phyloP scores from a whole-genome alignment of 92 coral and sea anemone genomes.

The Muricea muricata region DNA sequence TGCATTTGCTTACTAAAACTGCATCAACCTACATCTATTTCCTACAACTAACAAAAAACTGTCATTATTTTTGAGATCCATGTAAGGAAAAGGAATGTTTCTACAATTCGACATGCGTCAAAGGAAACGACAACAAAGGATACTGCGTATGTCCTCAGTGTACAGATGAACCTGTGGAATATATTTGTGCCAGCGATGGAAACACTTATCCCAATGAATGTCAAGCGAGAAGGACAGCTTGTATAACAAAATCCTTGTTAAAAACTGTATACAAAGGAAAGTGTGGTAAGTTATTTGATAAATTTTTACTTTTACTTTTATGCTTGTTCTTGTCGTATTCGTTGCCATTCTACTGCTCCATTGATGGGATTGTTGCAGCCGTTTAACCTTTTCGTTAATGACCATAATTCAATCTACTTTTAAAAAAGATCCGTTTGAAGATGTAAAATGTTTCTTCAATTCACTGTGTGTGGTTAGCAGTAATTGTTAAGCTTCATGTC shows the following conservation, averaged over 20 bases:
- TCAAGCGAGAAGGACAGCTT: conserved; percentile 73
- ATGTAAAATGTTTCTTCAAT: conserved; percentile 65
- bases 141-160: conserved; percentile 78
- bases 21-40: too few species aligned
- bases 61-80: conserved; percentile 51
- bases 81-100: conserved; percentile 76
- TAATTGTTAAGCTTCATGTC: conserved; percentile 65
- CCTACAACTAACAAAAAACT: not conserved
- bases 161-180: conserved; percentile 62
- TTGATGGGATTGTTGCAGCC: too few species aligned
- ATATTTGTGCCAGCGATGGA: conserved; percentile 89
- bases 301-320: not conserved
- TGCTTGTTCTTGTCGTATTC: too few species aligned
- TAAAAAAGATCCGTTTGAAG: conserved; percentile 74
- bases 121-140: conserved; percentile 56
- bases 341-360: too few species aligned
- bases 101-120: conserved; percentile 63
- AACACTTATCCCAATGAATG: conserved; percentile 77
- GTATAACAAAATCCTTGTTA: conserved; percentile 67
- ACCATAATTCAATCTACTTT: too few species aligned
- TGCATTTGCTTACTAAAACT: too few species aligned
- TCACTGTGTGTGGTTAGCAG: conserved; percentile 59
- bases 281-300: conserved; percentile 91
- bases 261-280: conserved; percentile 67
- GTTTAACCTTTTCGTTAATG: too few species aligned